Evolutionary conservation across 64 coral and sea anemone species (phyloP).

Genomic region (Montipora sp.): DNA sequence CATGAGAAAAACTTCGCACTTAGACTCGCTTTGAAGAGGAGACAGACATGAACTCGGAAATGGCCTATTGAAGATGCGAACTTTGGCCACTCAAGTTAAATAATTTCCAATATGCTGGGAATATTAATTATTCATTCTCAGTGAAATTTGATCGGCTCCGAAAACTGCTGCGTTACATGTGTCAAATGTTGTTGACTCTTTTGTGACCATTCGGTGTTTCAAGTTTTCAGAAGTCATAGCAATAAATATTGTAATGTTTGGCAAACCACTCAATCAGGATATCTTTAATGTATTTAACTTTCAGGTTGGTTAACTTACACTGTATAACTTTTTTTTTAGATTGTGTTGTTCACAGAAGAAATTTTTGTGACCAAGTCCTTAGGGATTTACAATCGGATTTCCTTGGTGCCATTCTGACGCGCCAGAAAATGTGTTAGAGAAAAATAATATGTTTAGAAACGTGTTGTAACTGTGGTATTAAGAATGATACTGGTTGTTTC

Average conservation of each 20-base stretch:
- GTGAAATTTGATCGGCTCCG: not conserved
- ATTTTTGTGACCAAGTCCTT: not conserved
- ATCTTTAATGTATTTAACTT: not conserved
- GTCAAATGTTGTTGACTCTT: not conserved
- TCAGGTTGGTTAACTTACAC: not conserved
- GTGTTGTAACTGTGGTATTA: too few relatives aligned
- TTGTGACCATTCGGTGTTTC: not conserved
- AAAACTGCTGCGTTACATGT: not conserved
- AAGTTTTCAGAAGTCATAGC: not conserved
- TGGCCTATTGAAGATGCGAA: not conserved
- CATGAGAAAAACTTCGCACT: too few relatives aligned
- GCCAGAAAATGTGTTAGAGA: too few relatives aligned
- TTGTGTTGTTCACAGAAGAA: not conserved
- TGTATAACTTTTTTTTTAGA: not conserved
- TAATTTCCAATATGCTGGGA: not conserved
- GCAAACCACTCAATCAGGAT: not conserved
- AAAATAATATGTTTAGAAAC: not conserved
- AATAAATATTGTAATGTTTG: not conserved
- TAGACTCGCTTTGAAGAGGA: too few relatives aligned
- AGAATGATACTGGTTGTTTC: too few relatives aligned
- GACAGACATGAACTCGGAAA: too few relatives aligned
- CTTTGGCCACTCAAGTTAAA: not conserved
- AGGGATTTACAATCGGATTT: too few relatives aligned
- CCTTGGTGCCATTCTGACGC: too few relatives aligned
- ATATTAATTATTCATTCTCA: not conserved